Conservation (phyloP, 2,797 vertebrate species). For the Pachyuromys duprasi region DNA sequence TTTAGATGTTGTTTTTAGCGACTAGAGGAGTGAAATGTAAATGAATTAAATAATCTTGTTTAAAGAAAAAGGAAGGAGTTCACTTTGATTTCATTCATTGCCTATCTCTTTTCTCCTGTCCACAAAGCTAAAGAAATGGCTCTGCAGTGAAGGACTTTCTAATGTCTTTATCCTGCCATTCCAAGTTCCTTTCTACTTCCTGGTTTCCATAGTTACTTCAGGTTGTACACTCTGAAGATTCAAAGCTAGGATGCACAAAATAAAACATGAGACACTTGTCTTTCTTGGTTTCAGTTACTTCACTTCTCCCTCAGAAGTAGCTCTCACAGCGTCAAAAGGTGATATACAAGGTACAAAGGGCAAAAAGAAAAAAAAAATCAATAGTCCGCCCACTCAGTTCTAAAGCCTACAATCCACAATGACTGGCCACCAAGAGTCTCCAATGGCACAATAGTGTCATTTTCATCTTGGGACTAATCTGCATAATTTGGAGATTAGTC, state of each 20-base stretch:
- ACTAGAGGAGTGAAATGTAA: not conserved
- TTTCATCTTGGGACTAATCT: not conserved
- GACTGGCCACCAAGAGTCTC: not conserved
- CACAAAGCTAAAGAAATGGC: not conserved
- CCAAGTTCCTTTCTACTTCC: not conserved
- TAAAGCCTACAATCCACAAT: not conserved
- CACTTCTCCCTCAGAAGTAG: not conserved
- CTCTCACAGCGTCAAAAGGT: not conserved
- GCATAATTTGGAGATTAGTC: not conserved
- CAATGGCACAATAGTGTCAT: not conserved
- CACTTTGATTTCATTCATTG: not conserved
- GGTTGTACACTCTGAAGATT: not conserved
- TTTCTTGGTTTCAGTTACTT: not conserved
- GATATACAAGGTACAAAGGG: not conserved
- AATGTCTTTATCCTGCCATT: not conserved
- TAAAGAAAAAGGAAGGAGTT: not conserved
- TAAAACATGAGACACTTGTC: not conserved
- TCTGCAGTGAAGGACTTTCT: not conserved
- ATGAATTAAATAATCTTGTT: not conserved
- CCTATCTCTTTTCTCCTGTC: not conserved
- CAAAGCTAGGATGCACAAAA: not conserved
- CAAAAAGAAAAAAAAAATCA: not conserved
- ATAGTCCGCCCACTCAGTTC: not conserved
- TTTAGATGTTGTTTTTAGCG: not conserved
- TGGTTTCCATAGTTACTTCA: not conserved